These are phyloP conservation scores for Hyles lineata DNA, from an alignment of 2,888 invertebrate genomes.

Conservation along the genomic window DNA sequence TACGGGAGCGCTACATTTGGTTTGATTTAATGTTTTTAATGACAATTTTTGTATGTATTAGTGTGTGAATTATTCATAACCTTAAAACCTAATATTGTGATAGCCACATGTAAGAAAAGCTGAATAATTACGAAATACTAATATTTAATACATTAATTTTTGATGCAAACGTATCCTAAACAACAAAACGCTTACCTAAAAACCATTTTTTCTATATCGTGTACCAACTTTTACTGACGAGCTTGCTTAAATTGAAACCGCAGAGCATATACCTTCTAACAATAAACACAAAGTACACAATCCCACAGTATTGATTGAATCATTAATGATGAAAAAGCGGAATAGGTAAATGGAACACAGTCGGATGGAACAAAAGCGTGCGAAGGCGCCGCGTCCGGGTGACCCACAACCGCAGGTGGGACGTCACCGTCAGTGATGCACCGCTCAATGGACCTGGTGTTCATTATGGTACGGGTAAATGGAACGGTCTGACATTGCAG, in stretches of 20 bases:
- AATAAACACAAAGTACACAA: neutral
- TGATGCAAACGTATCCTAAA: too few relatives aligned
- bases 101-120: too few relatives aligned
- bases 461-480: neutral
- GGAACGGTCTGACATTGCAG: neutral
- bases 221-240: too few relatives aligned
- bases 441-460: too few relatives aligned
- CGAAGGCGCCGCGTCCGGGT: constrained; percentile 64
- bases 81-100: too few relatives aligned
- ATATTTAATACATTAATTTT: too few relatives aligned
- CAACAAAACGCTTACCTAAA: too few relatives aligned
- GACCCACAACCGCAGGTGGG: constrained; percentile 80
- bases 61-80: neutral
- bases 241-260: too few relatives aligned
- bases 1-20: constrained; percentile 15
- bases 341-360: neutral
- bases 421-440: neutral
- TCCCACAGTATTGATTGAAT: neutral
- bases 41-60: neutral
- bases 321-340: neutral
- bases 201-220: too few relatives aligned
- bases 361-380: constrained; percentile 44
- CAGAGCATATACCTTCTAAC: too few relatives aligned
- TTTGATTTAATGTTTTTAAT: neutral
- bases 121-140: too few relatives aligned